Evolutionary conservation across 2,888 invertebrate species (phyloP).

Genomic region (Rhimphoctona megacephalus): DNA sequence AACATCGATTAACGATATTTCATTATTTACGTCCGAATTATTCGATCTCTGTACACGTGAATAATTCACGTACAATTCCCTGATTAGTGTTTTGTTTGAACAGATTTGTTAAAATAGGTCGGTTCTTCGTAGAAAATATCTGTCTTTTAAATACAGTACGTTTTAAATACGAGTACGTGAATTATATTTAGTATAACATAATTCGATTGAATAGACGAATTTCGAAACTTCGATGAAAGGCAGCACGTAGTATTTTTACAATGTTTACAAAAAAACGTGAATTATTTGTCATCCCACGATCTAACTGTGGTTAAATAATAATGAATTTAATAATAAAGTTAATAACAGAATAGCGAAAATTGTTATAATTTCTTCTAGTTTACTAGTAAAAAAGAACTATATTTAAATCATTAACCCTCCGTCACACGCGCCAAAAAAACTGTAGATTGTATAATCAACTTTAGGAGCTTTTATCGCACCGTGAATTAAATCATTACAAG

Average conservation of each 20-base stretch:
- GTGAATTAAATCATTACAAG: no score
- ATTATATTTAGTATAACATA: background rate
- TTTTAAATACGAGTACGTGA: background rate
- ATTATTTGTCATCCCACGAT: background rate
- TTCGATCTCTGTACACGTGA: background rate
- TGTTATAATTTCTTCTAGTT: no score
- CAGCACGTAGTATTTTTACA: background rate
- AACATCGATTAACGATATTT: background rate
- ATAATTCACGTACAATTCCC: background rate
- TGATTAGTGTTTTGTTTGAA: slow-evolving; percentile 12
- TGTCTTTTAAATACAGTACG: background rate
- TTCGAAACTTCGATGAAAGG: background rate
- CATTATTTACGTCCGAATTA: background rate
- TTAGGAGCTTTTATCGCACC: no score
- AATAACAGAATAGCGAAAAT: background rate
- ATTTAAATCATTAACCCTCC: no score
- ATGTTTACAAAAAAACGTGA: background rate
- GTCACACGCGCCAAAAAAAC: no score
- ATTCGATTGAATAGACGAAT: background rate
- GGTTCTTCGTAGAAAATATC: background rate
- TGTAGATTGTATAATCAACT: no score
- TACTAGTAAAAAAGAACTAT: no score
- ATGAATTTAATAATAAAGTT: no score
- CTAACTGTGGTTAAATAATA: background rate
- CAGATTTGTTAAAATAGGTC: slow-evolving; percentile 20